Evolutionary conservation across 2,113 vertebrate genomes (phyloP), one percentile per base, ranked within the genome.

Genomic region (Dendropsophus ebraccatus): DNA sequence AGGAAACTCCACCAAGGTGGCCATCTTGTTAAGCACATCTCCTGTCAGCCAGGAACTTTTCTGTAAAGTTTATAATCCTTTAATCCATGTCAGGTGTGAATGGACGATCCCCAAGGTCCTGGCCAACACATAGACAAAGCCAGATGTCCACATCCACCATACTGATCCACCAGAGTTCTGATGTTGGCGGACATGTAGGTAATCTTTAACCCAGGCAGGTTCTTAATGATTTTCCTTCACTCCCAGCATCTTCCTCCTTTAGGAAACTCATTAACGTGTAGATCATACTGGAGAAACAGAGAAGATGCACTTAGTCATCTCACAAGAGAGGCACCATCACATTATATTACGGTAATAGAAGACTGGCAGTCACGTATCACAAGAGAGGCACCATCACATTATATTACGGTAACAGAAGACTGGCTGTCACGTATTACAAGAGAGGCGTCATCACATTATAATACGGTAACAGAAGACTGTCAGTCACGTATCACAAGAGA

Each of bases 251-350:
- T 49, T 62, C n/a, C 54, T 80, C 75, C 50, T 78, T 69, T 86
- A 86, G 47, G 84, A 95, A n/a, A 89, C 91, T 95, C 92, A 95
- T 94, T 90, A 95, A 89, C 49, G 93, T 93, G 91, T 95, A 95
- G 91, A 95, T 95, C 95, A 95, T 95, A 93, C 95, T 95, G 89
- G 23, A 47, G 25, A 41, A 91, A 80, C 87, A 81, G 52, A 72
- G 30, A 72, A 81, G n/a, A 88, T 90, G 73, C 69, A 35, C 56
- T 85, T 37, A 77, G 45, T 21, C 13, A 49, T n/a, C 13, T 49
- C 72, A n/a, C 41, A 25, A 25, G 37, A 47, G 12, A 14, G 60
- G 12, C 4, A 0, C 60, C 25, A 28, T 62, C 60, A 25, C 5
- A 2, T 8, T 5, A 56, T 56, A 56, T 56, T 21, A 56, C 54